phyloP scores from a whole-genome alignment of 2,113 vertebrate species.

The Phyllopteryx taeniolatus region DNA sequence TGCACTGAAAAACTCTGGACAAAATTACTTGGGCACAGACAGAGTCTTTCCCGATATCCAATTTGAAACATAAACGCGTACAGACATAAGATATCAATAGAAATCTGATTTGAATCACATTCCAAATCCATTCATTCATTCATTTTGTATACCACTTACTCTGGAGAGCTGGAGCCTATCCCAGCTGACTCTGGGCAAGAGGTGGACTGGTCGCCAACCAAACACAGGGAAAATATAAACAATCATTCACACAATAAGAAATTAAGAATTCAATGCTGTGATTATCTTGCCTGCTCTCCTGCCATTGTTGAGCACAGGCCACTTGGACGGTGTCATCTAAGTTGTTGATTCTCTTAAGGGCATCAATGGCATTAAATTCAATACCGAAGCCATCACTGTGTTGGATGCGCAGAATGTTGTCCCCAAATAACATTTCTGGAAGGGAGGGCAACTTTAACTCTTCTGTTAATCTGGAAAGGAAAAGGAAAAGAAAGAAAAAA shows the following conservation, averaged over 20 bases:
- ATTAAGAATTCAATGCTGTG: not conserved
- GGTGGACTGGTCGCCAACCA: too few relatives aligned
- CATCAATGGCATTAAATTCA: conserved; percentile 92
- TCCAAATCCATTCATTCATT: too few relatives aligned
- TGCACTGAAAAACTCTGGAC: too few relatives aligned
- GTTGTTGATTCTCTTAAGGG: conserved; percentile 90
- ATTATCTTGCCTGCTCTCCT: conserved; percentile 83
- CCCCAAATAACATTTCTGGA: conserved; percentile 98
- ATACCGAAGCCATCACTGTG: conserved; percentile 87
- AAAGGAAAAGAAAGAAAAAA: not conserved
- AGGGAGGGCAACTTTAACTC: conserved; percentile 90
- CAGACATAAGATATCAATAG: too few relatives aligned
- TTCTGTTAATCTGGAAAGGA: conserved; percentile 79
- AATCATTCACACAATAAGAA: not conserved
- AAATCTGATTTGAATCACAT: too few relatives aligned
- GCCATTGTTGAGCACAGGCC: conserved; percentile 96
- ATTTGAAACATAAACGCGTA: too few relatives aligned
- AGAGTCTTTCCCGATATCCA: too few relatives aligned
- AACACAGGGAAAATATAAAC: too few relatives aligned
- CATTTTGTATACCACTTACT: too few relatives aligned
- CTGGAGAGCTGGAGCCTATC: too few relatives aligned
- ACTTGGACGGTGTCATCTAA: conserved; percentile 88
- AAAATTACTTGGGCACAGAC: too few relatives aligned
- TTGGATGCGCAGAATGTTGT: conserved; percentile 89
- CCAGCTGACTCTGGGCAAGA: too few relatives aligned